Evolutionary conservation across 2,113 vertebrate genomes (phyloP).

Genomic region (Mustelus asterias): DNA sequence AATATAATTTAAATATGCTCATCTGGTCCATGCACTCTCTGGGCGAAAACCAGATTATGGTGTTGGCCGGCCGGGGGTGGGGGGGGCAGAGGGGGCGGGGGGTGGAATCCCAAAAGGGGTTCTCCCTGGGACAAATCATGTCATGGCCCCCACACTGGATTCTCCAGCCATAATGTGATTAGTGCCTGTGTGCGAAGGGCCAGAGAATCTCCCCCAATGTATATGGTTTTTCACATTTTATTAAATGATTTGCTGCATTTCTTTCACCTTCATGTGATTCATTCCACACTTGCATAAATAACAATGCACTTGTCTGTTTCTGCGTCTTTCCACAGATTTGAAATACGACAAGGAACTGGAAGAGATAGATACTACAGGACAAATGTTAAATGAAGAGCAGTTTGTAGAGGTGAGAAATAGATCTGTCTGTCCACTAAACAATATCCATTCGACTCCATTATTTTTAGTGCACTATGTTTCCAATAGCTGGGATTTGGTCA

Average conservation of each 20-base stretch:
- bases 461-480: neutral
- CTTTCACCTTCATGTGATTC: neutral
- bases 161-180: too few species aligned
- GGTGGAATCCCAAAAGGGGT: too few species aligned
- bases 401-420: conserved; percentile 59
- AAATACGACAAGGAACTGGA: conserved; percentile 44
- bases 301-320: neutral
- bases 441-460: neutral
- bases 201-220: neutral
- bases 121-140: too few species aligned
- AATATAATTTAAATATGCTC: neutral
- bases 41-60: too few species aligned
- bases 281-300: neutral
- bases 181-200: too few species aligned
- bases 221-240: neutral
- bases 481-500: neutral
- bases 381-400: conserved; percentile 46
- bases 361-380: conserved; percentile 42
- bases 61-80: too few species aligned
- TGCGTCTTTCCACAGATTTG: conserved; percentile 40
- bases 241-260: neutral
- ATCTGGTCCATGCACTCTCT: too few species aligned
- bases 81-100: too few species aligned
- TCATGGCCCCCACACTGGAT: too few species aligned
- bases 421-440: neutral